Base-by-base conservation (phyloP, 2,888 invertebrate species). In the Drosophila robusta region DNA sequence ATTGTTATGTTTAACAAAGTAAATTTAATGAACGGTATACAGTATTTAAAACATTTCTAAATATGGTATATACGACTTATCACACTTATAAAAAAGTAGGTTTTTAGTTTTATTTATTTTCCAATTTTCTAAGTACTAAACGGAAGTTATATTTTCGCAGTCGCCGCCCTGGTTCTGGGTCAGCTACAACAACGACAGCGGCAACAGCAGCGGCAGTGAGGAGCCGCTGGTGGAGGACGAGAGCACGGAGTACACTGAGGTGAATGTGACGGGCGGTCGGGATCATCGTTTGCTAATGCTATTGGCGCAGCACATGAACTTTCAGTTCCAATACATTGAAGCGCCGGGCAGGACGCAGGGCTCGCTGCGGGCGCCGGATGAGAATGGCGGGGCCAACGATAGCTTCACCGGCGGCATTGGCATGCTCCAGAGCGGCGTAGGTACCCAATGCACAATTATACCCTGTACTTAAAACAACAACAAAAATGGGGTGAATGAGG, bases 161-260 rank as follows among this genome's bases (percentile, higher is more conserved):
- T 94, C 94, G 2, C 96, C 96, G 0, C 96, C 96, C 0, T 96
- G 96, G 96, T 95, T 95, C 91, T 96, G 96, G 90, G 95, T 96
- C 0, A 93, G 92, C 60, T 95, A 95, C 89, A 93, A 93, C 65
- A 95, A 95, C 75, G 93, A 91, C 0, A 93, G 92, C 67, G 93
- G 93, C 63, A 95, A 95, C 78, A 93, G 91, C 90, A 34, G 78
- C 34, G 57, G 29, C 8, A 29, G 29, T 9, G 34, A 69, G 22
- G 72, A 73, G 0, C 7, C 42, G 0, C 22, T 44, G 38, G 61
- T 36, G 6, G 61, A 60, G 14, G 36, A 52, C 24, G 70, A 69
- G 5, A 55, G 39, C 16, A 12, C 38, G 36, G 71, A 76, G 14
- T 71, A 60, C 29, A 86, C 52, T 11, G 89, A 89, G 46, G 83